Percentiles rank a stretch among this genome's conserved stretches.
phyloP scores from a whole-genome alignment of 2,888 invertebrate genomes.

The Polietes domitor region DNA sequence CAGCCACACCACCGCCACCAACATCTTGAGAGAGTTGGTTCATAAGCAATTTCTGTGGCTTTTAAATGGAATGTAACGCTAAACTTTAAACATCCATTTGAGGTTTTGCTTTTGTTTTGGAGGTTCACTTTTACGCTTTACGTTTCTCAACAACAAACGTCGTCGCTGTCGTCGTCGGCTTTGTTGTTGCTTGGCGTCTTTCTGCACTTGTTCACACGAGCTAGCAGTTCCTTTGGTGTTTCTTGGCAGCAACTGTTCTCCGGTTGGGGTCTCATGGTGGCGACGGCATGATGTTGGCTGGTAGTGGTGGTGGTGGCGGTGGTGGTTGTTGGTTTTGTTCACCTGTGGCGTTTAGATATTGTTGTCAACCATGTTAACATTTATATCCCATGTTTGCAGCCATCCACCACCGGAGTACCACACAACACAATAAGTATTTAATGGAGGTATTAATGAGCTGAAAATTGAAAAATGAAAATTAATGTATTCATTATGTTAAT shows the following conservation, averaged over 20 bases:
- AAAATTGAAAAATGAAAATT: conserved; percentile 60
- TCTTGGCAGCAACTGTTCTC: background rate
- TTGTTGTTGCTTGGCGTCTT: conserved; percentile 14
- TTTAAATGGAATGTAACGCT: conserved; percentile 67
- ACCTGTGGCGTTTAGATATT: conserved; percentile 67
- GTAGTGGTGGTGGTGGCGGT: conserved; percentile 32
- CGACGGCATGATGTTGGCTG: conserved; percentile 44
- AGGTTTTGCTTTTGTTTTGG: conserved; percentile 33
- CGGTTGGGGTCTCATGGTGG: conserved; percentile 35
- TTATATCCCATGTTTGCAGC: conserved; percentile 50
- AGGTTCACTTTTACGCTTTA: conserved; percentile 1
- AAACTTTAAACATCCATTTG: conserved; percentile 62
- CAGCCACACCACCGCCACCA: background rate
- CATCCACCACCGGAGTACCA: conserved; percentile 7
- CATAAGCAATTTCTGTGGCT: conserved; percentile 65
- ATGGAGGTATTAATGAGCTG: conserved; percentile 65
- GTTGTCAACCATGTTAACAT: conserved; percentile 67
- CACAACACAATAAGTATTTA: conserved; percentile 43
- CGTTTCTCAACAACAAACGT: background rate
- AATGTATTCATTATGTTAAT: conserved; percentile 36
- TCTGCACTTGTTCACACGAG: conserved; percentile 59
- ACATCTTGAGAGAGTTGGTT: conserved; percentile 24
- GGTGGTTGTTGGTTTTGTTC: conserved; percentile 61
- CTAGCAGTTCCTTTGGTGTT: background rate
- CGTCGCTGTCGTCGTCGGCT: background rate